A percentile compares a stretch with the other conserved stretches of the same genome.
Conservation (phyloP, 2,797 vertebrate species). For the Coccyzus lansbergi region DNA sequence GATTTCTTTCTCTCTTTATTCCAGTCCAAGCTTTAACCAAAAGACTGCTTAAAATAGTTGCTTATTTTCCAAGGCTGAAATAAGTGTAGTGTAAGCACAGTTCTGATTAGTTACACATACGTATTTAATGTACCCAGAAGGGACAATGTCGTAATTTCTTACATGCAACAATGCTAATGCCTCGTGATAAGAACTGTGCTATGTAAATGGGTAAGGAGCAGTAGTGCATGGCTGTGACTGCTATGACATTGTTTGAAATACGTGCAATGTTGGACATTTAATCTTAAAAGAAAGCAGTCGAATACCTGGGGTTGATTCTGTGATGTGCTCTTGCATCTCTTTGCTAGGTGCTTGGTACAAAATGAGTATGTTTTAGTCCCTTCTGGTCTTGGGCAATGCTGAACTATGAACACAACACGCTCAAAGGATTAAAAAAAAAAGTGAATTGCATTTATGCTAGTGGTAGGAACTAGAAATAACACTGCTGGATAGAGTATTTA, state of each 20-base stretch:
- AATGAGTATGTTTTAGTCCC: not conserved
- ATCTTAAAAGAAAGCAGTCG: not conserved
- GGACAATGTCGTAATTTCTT: not conserved
- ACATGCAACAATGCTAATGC: not conserved
- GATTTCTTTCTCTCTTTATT: not conserved
- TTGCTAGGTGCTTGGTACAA: not conserved
- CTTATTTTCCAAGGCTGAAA: not conserved
- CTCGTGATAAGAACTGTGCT: not conserved
- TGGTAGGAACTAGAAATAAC: not conserved
- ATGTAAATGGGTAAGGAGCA: not conserved
- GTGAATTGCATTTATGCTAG: not conserved
- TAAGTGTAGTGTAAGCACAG: not conserved
- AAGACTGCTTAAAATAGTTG: not conserved
- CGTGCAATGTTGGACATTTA: not conserved
- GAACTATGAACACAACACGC: fast-evolving
- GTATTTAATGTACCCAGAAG: not conserved
- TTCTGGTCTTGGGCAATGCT: not conserved
- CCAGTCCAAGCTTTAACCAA: not conserved
- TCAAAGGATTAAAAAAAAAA: not conserved
- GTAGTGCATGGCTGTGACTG: not conserved
- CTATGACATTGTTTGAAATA: not conserved
- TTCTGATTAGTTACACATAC: not conserved
- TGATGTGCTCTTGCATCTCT: not conserved
- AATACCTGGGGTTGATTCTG: not conserved
- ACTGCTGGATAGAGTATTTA: not conserved